Evolutionary conservation across 2,888 invertebrate genomes (phyloP), one percentile per base, ranked within the genome.

Genomic region (Cyaniris semiargus): DNA sequence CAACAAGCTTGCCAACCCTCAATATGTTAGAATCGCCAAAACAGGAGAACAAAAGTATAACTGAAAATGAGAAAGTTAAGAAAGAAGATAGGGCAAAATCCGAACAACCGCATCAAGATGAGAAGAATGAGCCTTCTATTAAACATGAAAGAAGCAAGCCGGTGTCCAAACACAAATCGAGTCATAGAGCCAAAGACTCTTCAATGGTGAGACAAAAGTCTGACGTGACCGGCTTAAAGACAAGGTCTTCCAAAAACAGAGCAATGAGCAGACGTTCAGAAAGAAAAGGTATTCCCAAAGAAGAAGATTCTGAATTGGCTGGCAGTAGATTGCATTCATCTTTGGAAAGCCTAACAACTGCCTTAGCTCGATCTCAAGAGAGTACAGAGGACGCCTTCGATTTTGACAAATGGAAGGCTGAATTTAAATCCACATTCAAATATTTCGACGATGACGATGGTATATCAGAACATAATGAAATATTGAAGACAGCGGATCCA

Each of bases 1-100:
- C 97, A 0, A 96, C 96, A 0, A 97, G 97, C 80, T 87, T 97
- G 76, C 97, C 97, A 1, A 97, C 97, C 0, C 87, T 97, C 71
- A 96, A 93, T 78, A 93, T 93, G 90, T 85, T 94, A 0, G 93
- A 93, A 83, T 93, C 94, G 4, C 94, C 94, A 0, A 94, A 93
- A 83, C 90, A 92, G 27, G 94, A 93, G 80, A 82, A 81, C 0
- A 91, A 89, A 74, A 83, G 88, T 53, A 86, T 91, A 6, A 78
- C 86, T 1, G 81, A 85, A 78, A 76, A 78, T 18, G 79, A 81
- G 15, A 84, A 82, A 76, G 77, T 78, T 4, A 79, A 84, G n/a
- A 90, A 89, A 81, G 78, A 83, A 6, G 89, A 91, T 80, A 86
- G 89, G 56, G 93, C 91, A 0, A 90, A 92, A 83, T 92, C 93